These are phyloP conservation scores for Mus caroli DNA, from an alignment of 2,797 vertebrate genomes.

Conservation along the genomic window DNA sequence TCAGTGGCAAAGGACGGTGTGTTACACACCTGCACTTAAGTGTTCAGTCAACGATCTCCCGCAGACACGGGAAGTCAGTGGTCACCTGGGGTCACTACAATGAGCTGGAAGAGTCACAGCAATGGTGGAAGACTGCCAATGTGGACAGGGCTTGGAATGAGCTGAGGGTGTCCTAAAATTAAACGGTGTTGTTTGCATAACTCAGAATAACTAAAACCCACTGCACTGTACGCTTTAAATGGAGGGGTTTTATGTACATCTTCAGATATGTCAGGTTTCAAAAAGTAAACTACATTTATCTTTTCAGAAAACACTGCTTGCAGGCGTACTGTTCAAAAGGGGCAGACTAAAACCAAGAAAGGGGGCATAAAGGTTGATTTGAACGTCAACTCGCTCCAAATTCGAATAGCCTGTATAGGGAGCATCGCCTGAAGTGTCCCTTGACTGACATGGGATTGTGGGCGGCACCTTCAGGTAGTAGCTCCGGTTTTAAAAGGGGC, in stretches of 20 bases:
- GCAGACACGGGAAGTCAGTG: not conserved
- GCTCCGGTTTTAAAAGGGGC: not conserved
- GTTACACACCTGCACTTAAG: not conserved
- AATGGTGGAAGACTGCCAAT: not conserved
- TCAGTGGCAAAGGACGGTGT: not conserved
- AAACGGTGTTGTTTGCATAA: slow-evolving; percentile 22
- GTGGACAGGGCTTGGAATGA: not conserved
- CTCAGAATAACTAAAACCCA: not conserved
- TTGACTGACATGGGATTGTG: not conserved
- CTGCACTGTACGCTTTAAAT: slow-evolving; percentile 25
- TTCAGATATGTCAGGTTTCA: slow-evolving; percentile 43
- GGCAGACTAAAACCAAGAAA: slow-evolving; percentile 41
- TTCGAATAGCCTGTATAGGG: not conserved
- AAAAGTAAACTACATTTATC: slow-evolving; percentile 31
- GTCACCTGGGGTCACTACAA: not conserved
- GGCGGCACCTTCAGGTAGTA: not conserved
- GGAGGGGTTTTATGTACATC: slow-evolving; percentile 24
- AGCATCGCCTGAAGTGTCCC: not conserved
- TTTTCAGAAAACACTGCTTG: slow-evolving; percentile 50
- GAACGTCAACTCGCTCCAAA: not conserved
- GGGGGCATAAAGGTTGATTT: not conserved
- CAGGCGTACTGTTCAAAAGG: slow-evolving; percentile 23
- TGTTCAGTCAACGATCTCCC: not conserved
- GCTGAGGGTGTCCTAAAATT: slow-evolving; percentile 16
- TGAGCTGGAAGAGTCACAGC: not conserved